Percentiles rank a stretch among this genome's conserved stretches.
Evolutionary conservation across 1,140 invertebrate species (phyloP).

Genomic region (Popillia japonica): DNA sequence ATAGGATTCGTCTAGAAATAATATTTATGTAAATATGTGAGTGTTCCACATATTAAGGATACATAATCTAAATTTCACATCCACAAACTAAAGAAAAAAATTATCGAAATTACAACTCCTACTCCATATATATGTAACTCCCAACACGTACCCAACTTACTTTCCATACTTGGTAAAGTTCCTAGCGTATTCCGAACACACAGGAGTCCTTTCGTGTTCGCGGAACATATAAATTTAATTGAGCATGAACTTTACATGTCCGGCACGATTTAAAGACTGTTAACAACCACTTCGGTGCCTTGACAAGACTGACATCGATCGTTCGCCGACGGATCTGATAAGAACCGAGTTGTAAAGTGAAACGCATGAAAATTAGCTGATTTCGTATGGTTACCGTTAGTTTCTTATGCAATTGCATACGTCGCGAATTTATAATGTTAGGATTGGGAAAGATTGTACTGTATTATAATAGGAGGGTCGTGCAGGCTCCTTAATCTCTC

Average conservation of each 20-base stretch:
- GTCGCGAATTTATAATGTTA: not conserved
- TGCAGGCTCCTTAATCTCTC: too few relatives aligned
- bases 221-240: slow-evolving; percentile 27
- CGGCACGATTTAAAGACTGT: slow-evolving; percentile 6
- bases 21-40: too few relatives aligned
- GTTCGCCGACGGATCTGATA: not conserved
- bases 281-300: slow-evolving; percentile 4
- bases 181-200: not conserved
- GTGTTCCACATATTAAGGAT: too few relatives aligned
- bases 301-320: not conserved
- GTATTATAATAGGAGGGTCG: too few relatives aligned
- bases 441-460: too few relatives aligned
- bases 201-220: not conserved
- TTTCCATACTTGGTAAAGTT: not conserved
- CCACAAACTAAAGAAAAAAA: too few relatives aligned
- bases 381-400: not conserved
- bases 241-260: slow-evolving; percentile 23
- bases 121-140: too few relatives aligned
- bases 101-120: too few relatives aligned
- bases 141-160: not conserved
- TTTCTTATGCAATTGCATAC: not conserved
- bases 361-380: slow-evolving; percentile 13
- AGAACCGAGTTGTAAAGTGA: slow-evolving; percentile 3
- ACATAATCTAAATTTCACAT: too few relatives aligned
- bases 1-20: too few relatives aligned